A percentile compares a stretch with the other conserved stretches of the same genome.
These are phyloP conservation scores for Tanypteryx hageni DNA, from an alignment of 2,888 invertebrate species.

Conservation along the genomic window DNA sequence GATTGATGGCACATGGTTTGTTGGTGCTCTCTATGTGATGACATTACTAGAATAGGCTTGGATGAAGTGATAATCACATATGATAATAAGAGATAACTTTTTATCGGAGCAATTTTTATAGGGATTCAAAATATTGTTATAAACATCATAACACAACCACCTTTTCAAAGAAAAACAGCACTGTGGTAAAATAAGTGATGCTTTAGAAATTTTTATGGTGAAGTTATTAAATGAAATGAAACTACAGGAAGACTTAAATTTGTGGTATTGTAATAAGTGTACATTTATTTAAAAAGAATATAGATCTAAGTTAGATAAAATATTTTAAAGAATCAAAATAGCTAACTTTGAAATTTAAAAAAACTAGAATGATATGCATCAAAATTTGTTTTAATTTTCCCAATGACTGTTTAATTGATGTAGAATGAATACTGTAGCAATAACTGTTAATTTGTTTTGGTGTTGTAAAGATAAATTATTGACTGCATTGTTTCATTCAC, in stretches of 20 bases:
- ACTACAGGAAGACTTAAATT: slow-evolving; percentile 19
- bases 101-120: slow-evolving; percentile 53
- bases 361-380: not conserved
- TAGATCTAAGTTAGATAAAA: slow-evolving; percentile 12
- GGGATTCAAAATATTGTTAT: slow-evolving; percentile 41
- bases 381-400: slow-evolving; percentile 28
- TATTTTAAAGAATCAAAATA: slow-evolving; percentile 52
- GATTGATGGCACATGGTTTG: slow-evolving; percentile 56
- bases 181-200: slow-evolving; percentile 32
- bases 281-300: not conserved
- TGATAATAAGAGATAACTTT: slow-evolving; percentile 60
- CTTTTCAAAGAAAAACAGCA: slow-evolving; percentile 17
- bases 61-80: slow-evolving; percentile 62
- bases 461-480: slow-evolving; percentile 45
- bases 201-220: slow-evolving; percentile 34
- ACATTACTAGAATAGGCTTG: slow-evolving; percentile 56
- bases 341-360: slow-evolving; percentile 31
- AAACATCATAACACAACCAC: slow-evolving; percentile 42
- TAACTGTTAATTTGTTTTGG: slow-evolving; percentile 58
- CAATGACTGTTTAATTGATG: slow-evolving; percentile 40
- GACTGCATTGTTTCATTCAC: slow-evolving; percentile 16
- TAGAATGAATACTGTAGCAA: slow-evolving; percentile 56
- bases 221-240: slow-evolving; percentile 24
- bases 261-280: slow-evolving; percentile 5
- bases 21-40: slow-evolving; percentile 64